Conservation (phyloP, 2,888 invertebrate genomes). For the Ernsta delagoae region DNA sequence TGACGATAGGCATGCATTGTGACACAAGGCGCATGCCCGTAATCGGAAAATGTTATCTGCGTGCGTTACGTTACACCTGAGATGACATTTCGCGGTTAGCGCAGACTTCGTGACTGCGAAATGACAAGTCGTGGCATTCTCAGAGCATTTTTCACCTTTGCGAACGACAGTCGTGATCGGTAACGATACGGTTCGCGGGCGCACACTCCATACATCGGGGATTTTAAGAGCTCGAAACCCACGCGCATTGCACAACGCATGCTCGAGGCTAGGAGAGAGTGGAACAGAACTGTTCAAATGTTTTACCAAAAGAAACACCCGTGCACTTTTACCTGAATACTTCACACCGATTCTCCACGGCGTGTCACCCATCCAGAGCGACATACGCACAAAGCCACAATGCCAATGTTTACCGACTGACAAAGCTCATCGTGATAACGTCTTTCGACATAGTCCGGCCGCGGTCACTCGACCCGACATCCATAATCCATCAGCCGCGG, state of each 20-base stretch:
- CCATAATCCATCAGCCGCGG: conserved; percentile 33
- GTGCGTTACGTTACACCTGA: conserved; percentile 48
- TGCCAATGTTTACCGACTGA: conserved; percentile 24
- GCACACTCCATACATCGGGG: conserved; percentile 42
- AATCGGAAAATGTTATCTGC: conserved; percentile 43
- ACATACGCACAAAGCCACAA: conserved; percentile 20
- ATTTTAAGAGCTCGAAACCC: conserved; percentile 40
- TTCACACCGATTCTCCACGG: conserved; percentile 13
- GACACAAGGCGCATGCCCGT: conserved; percentile 38
- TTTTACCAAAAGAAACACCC: background rate
- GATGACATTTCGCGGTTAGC: conserved; percentile 70
- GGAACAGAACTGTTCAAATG: conserved; percentile 15
- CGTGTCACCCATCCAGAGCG: conserved; percentile 6
- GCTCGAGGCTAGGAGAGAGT: conserved; percentile 26
- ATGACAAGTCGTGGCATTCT: conserved; percentile 83
- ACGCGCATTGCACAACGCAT: conserved; percentile 55
- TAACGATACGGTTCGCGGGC: conserved; percentile 59
- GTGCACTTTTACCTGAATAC: background rate
- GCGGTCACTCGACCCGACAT: conserved; percentile 30
- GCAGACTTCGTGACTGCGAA: conserved; percentile 72
- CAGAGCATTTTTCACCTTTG: conserved; percentile 81
- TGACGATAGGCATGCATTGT: conserved; percentile 16
- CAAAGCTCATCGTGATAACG: conserved; percentile 21
- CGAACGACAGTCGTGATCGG: conserved; percentile 80
- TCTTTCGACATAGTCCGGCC: conserved; percentile 12